Conservation (phyloP, 2,797 vertebrate genomes). For the Ptychobarbus kaznakovi region DNA sequence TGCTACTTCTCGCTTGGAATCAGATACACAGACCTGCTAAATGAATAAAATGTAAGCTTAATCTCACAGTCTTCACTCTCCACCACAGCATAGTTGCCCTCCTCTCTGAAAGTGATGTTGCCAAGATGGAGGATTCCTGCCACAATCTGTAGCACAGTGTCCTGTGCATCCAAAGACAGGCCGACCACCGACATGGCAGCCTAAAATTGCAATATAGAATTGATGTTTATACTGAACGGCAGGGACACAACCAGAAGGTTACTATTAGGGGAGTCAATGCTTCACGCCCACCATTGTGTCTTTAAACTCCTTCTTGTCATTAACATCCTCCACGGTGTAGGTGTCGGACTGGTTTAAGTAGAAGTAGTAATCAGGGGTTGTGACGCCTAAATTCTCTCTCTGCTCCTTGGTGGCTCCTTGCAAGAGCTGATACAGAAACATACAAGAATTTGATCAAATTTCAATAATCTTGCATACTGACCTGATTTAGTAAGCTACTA, state of each 20-base stretch:
- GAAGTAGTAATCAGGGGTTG: conserved; percentile 82
- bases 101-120: conserved; percentile 83
- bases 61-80: conserved; percentile 84
- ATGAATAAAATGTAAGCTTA: background rate
- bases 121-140: conserved; percentile 85
- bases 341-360: conserved; percentile 86
- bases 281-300: conserved; percentile 79
- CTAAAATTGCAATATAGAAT: conserved; percentile 62
- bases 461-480: background rate
- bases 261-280: background rate
- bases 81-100: conserved; percentile 84
- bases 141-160: conserved; percentile 82
- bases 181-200: conserved; percentile 82
- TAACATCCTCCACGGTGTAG: conserved; percentile 82
- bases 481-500: background rate
- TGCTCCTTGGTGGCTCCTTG: conserved; percentile 76
- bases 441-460: background rate
- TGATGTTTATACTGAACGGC: background rate
- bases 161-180: conserved; percentile 75
- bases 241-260: background rate
- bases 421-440: conserved; percentile 71
- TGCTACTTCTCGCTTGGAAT: background rate
- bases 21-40: background rate
- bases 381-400: conserved; percentile 83
- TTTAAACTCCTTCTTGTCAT: conserved; percentile 81